A percentile compares a stretch with the other conserved stretches of the same genome.
phyloP scores from a whole-genome alignment of 2,797 vertebrate species.

The Eulemur rubriventer region DNA sequence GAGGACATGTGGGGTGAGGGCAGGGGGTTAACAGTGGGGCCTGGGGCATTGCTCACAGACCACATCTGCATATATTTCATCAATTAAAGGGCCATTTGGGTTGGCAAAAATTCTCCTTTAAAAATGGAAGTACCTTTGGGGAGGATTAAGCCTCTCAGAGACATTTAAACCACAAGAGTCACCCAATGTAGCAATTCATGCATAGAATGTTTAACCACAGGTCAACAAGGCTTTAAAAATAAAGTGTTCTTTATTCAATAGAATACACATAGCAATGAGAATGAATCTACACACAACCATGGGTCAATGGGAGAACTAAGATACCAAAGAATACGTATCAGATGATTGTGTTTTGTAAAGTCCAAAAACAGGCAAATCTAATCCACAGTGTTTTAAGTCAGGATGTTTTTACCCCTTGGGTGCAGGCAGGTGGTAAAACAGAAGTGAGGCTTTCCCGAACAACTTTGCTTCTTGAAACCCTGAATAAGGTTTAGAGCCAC shows the following conservation, averaged over 20 bases:
- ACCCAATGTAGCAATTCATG: not conserved
- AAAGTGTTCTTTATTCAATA: not conserved
- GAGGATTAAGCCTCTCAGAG: slow-evolving; percentile 27
- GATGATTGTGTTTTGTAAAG: not conserved
- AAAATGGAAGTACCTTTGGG: not conserved
- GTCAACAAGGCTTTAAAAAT: slow-evolving; percentile 17
- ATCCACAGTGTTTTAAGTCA: not conserved
- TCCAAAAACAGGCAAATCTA: not conserved
- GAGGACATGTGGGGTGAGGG: not conserved
- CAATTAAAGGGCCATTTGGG: not conserved
- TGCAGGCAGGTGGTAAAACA: not conserved
- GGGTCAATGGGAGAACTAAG: not conserved
- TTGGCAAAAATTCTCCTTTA: not conserved
- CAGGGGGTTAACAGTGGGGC: fast-evolving
- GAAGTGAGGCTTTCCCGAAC: not conserved
- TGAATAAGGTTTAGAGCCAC: not conserved
- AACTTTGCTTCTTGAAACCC: not conserved
- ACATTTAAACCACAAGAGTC: not conserved
- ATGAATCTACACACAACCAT: not conserved
- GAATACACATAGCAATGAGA: not conserved
- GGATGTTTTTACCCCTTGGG: not conserved
- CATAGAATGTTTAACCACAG: not conserved
- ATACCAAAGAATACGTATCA: not conserved
- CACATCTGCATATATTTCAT: not conserved
- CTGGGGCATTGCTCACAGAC: not conserved